Evolutionary conservation across 2,888 invertebrate species (phyloP), one percentile per base, ranked within the genome.

Genomic region (Drosophila subquinaria): DNA sequence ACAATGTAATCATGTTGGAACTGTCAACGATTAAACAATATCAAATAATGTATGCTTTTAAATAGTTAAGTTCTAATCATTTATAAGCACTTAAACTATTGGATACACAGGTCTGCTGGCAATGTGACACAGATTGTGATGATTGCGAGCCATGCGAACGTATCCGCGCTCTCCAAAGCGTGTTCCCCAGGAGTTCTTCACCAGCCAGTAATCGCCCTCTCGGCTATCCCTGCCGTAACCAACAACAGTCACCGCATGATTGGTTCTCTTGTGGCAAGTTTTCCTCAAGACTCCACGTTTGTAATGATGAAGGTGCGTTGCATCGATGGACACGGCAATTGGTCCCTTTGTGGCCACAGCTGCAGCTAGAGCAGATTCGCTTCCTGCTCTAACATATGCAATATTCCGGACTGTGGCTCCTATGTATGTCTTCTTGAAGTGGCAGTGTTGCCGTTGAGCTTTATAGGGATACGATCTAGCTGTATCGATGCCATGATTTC

Each of bases 381-480:
- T 75, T 1, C 96, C 96, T 20, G 93, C 81, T 0, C 95, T 94
- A 61, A 98, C 93, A 92, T 97, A 96, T 60, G 95, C 94, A 91
- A 94, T 97, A 13, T 97, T 97, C 13, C 94, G 94, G 92, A 97
- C 97, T 0, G 95, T 95, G 0, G 97, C 97, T 50, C 97, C 98
- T 0, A 94, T 92, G 87, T 94, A 94, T 45, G 92, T 92, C 0
- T 95, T 94, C 79, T 94, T 94, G 93, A 95, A 97, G 20, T 81
- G 90, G 43, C 96, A 96, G 82, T 94, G 94, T 81, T 95, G 95
- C 81, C 95, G 95, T 76, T 95, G 93, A 0, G 93, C 97, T 91
- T 96, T 95, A 92, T 98, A 98, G 0, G 97, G 97, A 93, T 98
- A 98, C 2, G 95, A 93, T 60, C 94, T 94, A 93, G 98, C 98